Evolutionary conservation across 2,888 invertebrate species (phyloP).

Genomic region (Eristalinus sepulchralis): DNA sequence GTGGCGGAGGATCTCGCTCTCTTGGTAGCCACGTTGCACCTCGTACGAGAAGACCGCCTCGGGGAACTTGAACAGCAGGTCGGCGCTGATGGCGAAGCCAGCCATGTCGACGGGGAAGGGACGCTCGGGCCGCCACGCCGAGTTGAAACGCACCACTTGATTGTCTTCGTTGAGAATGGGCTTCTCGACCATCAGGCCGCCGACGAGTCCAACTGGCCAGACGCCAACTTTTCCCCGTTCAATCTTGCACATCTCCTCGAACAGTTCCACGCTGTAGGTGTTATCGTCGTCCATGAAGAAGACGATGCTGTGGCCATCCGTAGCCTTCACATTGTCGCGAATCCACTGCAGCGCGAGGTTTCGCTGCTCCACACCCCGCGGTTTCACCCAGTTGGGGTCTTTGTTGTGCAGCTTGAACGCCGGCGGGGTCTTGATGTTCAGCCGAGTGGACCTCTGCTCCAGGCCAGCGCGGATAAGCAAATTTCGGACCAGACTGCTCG

Average conservation of each 20-base stretch:
- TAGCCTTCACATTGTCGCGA: conserved; percentile 79
- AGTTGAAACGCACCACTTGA: conserved; percentile 83
- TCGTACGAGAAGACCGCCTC: conserved; percentile 91
- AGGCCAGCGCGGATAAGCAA: conserved; percentile 83
- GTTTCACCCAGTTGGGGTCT: conserved; percentile 88
- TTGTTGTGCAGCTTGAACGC: conserved; percentile 85
- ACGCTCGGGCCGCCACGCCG: conserved; percentile 93
- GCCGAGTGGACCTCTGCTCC: conserved; percentile 82
- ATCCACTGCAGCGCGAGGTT: conserved; percentile 92
- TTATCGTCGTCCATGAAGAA: conserved; percentile 99
- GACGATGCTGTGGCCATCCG: conserved; percentile 83
- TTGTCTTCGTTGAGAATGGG: conserved; percentile 87
- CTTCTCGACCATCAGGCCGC: conserved; percentile 95
- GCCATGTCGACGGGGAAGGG: conserved; percentile 99
- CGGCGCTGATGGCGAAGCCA: conserved; percentile 93
- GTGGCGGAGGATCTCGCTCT: conserved; percentile 90
- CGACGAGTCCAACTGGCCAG: conserved; percentile 98
- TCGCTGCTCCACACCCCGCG: conserved; percentile 95
- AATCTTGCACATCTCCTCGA: conserved; percentile 93
- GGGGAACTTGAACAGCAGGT: conserved; percentile 86
- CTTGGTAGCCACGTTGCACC: conserved; percentile 94
- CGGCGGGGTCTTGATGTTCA: conserved; percentile 87
- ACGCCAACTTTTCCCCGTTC: conserved; percentile 88
- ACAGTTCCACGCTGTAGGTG: conserved; percentile 93
- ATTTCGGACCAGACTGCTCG: conserved; percentile 84